Evolutionary conservation across 2,797 vertebrate genomes (phyloP).

Genomic region (Pangasius krempfi): DNA sequence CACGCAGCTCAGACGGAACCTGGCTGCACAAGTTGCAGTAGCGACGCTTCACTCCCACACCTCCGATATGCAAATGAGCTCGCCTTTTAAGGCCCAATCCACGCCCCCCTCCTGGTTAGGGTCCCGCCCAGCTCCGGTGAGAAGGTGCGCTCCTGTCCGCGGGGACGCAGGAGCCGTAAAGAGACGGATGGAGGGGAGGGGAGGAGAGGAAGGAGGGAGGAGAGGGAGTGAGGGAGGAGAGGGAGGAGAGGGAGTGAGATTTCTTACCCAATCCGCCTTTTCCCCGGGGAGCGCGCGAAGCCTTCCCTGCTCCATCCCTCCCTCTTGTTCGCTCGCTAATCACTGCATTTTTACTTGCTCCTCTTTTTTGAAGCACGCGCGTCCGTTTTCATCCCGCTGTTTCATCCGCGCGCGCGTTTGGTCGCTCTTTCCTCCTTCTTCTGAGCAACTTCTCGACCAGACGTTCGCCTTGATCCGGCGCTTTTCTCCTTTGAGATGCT

Average conservation of each 20-base stretch:
- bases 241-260: conserved; percentile 67
- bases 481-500: conserved; percentile 74
- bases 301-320: conserved; percentile 73
- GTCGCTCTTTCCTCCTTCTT: conserved; percentile 66
- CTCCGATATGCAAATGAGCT: conserved; percentile 26
- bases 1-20: neutral
- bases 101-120: neutral
- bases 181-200: conserved; percentile 1
- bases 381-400: conserved; percentile 76
- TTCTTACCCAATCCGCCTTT: conserved; percentile 78
- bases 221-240: conserved; percentile 55
- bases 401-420: conserved; percentile 70
- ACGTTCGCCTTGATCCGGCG: conserved; percentile 69
- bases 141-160: conserved; percentile 30
- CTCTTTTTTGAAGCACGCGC: conserved; percentile 77
- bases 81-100: conserved; percentile 66
- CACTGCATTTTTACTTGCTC: conserved; percentile 78
- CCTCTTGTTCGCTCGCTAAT: conserved; percentile 82
- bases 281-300: conserved; percentile 74
- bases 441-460: conserved; percentile 71
- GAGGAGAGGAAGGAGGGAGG: conserved; percentile 59
- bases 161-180: conserved; percentile 18
- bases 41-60: neutral
- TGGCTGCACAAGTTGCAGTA: neutral
- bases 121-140: conserved; percentile 62